A percentile compares a stretch with the other conserved stretches of the same genome.
These are phyloP conservation scores for Pycnonotus jocosus DNA, from an alignment of 2,113 vertebrate genomes.

Conservation along the genomic window DNA sequence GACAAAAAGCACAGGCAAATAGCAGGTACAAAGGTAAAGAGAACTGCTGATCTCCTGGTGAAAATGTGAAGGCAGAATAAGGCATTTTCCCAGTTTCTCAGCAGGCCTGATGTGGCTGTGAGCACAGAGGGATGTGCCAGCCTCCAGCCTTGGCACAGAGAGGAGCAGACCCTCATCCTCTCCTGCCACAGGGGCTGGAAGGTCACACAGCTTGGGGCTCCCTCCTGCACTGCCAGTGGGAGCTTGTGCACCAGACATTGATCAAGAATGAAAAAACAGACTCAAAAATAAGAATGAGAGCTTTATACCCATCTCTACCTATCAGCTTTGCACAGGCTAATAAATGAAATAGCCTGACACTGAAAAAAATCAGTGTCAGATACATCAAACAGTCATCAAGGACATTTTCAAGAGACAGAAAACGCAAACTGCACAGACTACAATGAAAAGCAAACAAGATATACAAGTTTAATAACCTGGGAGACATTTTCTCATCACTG, in stretches of 20 bases:
- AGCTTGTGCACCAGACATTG: not conserved
- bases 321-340: not conserved
- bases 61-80: not conserved
- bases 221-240: not conserved
- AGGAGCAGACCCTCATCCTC: not conserved
- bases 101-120: not conserved
- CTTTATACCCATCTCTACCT: not conserved
- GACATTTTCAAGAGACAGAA: slow-evolving; percentile 7
- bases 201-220: not conserved
- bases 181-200: not conserved
- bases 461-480: not conserved
- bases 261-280: not conserved
- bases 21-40: not conserved
- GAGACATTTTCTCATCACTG: not conserved
- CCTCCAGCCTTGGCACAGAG: not conserved
- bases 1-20: not conserved
- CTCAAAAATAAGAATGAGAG: not conserved
- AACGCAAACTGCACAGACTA: not conserved
- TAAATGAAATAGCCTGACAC: not conserved
- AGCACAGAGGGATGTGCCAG: not conserved
- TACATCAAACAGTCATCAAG: slow-evolving; percentile 17
- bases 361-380: slow-evolving; percentile 2
- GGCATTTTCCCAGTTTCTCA: not conserved
- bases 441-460: not conserved
- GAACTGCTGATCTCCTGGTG: not conserved